phyloP scores from a whole-genome alignment of 2,113 vertebrate species.

The Oncorhynchus masou region DNA sequence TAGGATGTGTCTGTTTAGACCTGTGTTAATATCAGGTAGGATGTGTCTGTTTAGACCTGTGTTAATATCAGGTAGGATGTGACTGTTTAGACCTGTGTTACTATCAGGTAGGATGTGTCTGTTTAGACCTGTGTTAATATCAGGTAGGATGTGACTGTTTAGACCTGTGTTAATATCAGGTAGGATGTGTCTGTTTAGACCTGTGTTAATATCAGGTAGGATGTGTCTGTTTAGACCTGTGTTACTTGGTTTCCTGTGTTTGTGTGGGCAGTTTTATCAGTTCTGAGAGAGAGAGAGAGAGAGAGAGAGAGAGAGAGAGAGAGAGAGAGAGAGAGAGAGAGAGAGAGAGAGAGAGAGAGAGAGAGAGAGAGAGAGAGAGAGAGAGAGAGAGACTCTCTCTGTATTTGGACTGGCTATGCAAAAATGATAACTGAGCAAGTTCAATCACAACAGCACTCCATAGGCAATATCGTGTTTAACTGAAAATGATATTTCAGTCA shows the following conservation, averaged over 20 bases:
- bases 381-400: not conserved
- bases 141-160: not conserved
- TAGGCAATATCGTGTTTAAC: not conserved
- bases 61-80: too few relatives aligned
- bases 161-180: not conserved
- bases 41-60: too few relatives aligned
- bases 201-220: not conserved
- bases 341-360: too few relatives aligned
- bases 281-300: not conserved
- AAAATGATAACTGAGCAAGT: not conserved
- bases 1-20: too few relatives aligned
- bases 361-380: too few relatives aligned
- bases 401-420: not conserved
- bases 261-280: not conserved
- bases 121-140: too few relatives aligned
- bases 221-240: not conserved
- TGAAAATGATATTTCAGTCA: not conserved
- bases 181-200: not conserved
- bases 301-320: too few relatives aligned
- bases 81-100: too few relatives aligned
- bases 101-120: too few relatives aligned
- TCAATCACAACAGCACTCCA: not conserved
- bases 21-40: too few relatives aligned
- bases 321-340: too few relatives aligned
- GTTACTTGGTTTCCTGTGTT: too few relatives aligned